Base-by-base conservation (phyloP, 1,140 invertebrate species). In the Rhizoglyphus robini region DNA sequence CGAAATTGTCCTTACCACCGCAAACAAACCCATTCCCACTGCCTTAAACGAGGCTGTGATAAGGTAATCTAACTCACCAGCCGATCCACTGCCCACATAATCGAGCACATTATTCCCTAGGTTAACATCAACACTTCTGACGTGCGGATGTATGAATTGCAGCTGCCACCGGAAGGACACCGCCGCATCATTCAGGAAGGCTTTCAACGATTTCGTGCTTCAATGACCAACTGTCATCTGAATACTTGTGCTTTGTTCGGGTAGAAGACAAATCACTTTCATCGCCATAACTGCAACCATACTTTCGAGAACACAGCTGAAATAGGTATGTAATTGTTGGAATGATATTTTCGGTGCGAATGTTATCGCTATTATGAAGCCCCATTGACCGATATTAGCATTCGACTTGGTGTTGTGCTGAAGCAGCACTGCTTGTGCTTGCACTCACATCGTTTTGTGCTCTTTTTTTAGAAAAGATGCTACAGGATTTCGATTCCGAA, bases 271-370 rank as follows among this genome's bases (percentile, higher is more conserved):
- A 97, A 94, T 5, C 95, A 98, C 75, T 98, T 97, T 78, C 95
- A 98, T 75, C 79, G 94, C 71, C 77, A 84, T 47, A 85, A 85
- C 3, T 98, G 95, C 78, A 85, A 87, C 67, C 95, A 88, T 75
- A 97, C 93, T 0, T 98, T 98, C 76, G 97, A 97, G 76, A 97
- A 97, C 76, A 98, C 97, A 78, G 91, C 92, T 71, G 94, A 98
- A 78, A 98, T 98, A 92, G 94, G 92, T 96, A 81, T 83, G 85
- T 75, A 41, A 8, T 41, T 41, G 36, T 41, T 41, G 8, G 18
- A 41, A 11, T 41, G 8, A 41, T 11, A 18, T 41, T 41, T 41
- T 41, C 18, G 8, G 36, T 11, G 8, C 8, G 18, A 41, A 41
- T 18, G 8, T 41, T 41, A 41, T 41, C 18, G 36, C 36, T 18